Base-by-base conservation (phyloP, 2,888 invertebrate species). In the Volucella bombylans region DNA sequence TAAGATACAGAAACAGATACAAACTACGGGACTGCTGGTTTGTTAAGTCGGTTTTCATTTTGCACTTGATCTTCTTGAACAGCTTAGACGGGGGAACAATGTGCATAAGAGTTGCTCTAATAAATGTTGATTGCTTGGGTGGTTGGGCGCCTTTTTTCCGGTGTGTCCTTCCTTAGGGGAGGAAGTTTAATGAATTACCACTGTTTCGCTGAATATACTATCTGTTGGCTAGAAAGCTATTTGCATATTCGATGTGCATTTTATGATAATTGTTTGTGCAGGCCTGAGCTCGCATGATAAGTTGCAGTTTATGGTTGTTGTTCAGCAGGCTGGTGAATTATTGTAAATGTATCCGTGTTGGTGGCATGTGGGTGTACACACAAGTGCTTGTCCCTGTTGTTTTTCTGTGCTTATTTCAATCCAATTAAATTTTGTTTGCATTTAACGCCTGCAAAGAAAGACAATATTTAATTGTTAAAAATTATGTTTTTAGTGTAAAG, bases 71-170 rank as follows among this genome's bases (percentile, higher is more conserved):
- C 76, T 77, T 85, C 68, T 81, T 80, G 62, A 81, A 81, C 72
- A 85, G 76, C 67, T 80, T 80, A 52, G 71, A 71, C 14, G 50
- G 47, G 71, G 76, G 68, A 68, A 81, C 85, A 85, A 85, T 81
- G 85, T 81, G 85, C 85, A 85, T 85, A 85, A 81, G 85, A 85
- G 85, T 85, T 81, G 62, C 62, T 85, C 85, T 85, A 85, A 72
- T 77, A 50, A 50, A 72, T 85, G 69, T 41, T 68, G 52, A 81
- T 81, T 85, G 45, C 72, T 81, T 39, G 67, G 45, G 23, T 18
- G 61, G 41, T 47, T 64, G 78, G 45, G 59, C 45, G 11, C n/a
- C 11, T 54, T 23, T 31, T 9, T 55, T 18, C 31, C 12, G 31
- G 61, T 45, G 23, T 52, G 49, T 54, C 23, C 65, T 55, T 43